Conservation (phyloP, 30 jellyfish, hydroid and myxozoan species). For the Aurelia sp. region DNA sequence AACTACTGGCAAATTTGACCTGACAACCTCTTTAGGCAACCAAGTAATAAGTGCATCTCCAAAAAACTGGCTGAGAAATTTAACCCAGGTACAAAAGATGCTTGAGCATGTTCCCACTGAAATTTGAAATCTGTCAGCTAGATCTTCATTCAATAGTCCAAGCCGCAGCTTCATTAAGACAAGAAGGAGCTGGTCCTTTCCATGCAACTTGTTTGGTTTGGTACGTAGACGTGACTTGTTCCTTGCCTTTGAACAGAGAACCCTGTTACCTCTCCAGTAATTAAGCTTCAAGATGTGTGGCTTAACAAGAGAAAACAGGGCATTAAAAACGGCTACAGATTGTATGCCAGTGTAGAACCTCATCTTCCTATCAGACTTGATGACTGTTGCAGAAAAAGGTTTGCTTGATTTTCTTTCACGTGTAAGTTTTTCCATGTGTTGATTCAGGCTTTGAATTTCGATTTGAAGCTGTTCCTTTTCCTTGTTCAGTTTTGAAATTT, state of each 20-base stretch:
- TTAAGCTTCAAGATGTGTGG: slow-evolving; percentile 24
- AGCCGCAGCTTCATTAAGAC: slow-evolving; percentile 46
- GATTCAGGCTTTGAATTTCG: not conserved
- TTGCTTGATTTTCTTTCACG: not conserved
- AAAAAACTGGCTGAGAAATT: slow-evolving; percentile 1
- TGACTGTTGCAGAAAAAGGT: slow-evolving; percentile 1
- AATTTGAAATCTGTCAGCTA: slow-evolving; percentile 44
- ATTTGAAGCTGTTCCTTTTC: slow-evolving; percentile 4
- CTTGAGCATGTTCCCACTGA: slow-evolving; percentile 18
- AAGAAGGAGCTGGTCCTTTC: slow-evolving; percentile 25
- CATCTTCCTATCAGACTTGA: not conserved
- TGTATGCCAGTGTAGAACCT: no score
- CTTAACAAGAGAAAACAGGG: slow-evolving; percentile 15
- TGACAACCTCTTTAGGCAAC: slow-evolving; percentile 28
- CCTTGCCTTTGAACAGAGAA: not conserved
- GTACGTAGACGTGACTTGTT: not conserved
- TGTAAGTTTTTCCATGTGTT: not conserved
- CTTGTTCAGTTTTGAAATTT: slow-evolving; percentile 1
- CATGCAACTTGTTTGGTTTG: not conserved
- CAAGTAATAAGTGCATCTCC: slow-evolving; percentile 17
- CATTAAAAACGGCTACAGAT: slow-evolving; percentile 22
- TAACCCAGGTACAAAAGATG: slow-evolving; percentile 42
- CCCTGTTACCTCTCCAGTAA: slow-evolving; percentile 42
- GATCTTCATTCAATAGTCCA: slow-evolving; percentile 44
- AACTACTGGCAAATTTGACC: slow-evolving; percentile 12